Evolutionary conservation across 2,888 invertebrate species (phyloP).

Genomic region (Nomada ferruginata): DNA sequence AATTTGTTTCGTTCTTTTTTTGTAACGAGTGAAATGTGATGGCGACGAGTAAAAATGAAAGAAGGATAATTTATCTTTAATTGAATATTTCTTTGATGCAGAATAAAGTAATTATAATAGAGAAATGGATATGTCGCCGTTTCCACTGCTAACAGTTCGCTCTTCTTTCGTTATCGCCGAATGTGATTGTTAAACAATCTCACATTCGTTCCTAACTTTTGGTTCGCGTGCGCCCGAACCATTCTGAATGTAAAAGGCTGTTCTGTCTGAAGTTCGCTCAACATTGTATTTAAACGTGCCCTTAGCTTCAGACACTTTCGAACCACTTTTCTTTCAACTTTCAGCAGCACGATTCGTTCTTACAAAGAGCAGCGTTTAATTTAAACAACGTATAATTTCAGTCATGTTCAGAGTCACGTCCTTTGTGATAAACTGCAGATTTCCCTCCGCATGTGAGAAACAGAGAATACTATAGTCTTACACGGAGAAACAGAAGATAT

Average conservation of each 20-base stretch:
- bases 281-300: constrained; percentile 18
- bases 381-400: background rate
- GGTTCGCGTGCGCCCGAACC: constrained; percentile 22
- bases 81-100: too few species aligned
- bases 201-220: constrained; percentile 3
- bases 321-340: constrained; percentile 21
- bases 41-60: too few species aligned
- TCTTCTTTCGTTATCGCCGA: constrained; percentile 29
- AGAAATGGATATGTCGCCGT: constrained; percentile 1
- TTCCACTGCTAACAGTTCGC: background rate
- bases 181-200: constrained; percentile 36
- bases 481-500: background rate
- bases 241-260: constrained; percentile 23
- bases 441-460: too few species aligned
- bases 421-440: too few species aligned
- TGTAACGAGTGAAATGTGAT: too few species aligned
- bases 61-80: too few species aligned
- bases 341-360: background rate
- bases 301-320: constrained; percentile 4
- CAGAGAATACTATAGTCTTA: too few species aligned
- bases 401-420: background rate
- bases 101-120: too few species aligned
- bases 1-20: too few species aligned
- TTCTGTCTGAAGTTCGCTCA: constrained; percentile 2
- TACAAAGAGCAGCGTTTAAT: background rate